Base-by-base conservation (phyloP, 2,113 vertebrate genomes). In the Aplodontia rufa region DNA sequence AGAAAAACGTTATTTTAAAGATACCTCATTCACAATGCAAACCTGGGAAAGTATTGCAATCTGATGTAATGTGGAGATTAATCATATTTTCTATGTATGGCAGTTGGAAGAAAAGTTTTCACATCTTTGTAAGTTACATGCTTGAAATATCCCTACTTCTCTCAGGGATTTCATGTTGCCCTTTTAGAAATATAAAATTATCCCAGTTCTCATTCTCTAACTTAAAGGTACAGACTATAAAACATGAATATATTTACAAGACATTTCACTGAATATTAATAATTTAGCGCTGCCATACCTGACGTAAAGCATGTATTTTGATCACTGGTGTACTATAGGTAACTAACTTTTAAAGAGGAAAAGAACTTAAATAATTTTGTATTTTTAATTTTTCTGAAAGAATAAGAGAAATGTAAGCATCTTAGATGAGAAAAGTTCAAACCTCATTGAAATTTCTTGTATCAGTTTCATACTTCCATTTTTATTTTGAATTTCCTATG, bases 1-100 rank as follows among this genome's bases (percentile, higher is more conserved):
- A 90, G 87, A 66, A 95, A 92, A 86, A 71, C 40, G 35, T 55
- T 84, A 85, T 62, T 92, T 68, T 8, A 37, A 74, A 93, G 37
- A 82, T 78, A 86, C 6, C 42, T n/a, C n/a, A n/a, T 35, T 78
- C 60, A 68, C 26, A 74, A 49, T 8, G 26, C 14, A 55, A 93
- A 83, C 60, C n/a, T 12, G 64, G 30, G 26, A 60, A 91, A 79
- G 42, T 71, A 51, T 8, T 84, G 24, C 55, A 64, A 20, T 79
- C 17, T 74, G 9, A 69, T 68, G 12, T 24, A 37, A 7, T 28
- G 11, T 74, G 13, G n/a, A 86, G 74, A 53, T 86, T 58, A 60
- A 68, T 53, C 17, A 17, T 51, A 22, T 78, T 64, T 92, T 71
- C 60, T 87, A 16, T 42, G 8, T 37, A 60, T 95, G 9, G 32